A percentile compares a stretch with the other conserved stretches of the same genome.
Conservation (phyloP, 35 echinoderm and acorn worm species). For the Eucidaris tribuloides region DNA sequence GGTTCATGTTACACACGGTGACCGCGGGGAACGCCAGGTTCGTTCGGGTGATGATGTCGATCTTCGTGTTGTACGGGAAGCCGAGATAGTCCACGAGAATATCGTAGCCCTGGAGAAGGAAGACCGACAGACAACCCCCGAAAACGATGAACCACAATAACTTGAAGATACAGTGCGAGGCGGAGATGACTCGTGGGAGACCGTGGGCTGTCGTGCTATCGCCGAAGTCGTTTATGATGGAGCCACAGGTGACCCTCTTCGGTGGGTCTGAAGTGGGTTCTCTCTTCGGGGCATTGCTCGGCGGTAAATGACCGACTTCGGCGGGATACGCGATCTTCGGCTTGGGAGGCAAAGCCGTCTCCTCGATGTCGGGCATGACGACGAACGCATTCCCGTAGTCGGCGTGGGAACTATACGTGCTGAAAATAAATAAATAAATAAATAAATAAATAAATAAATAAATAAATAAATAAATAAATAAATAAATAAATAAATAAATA, state of each 20-base stretch:
- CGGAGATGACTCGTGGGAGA: constrained; percentile 46
- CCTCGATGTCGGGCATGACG: too few species aligned
- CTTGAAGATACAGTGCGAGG: constrained; percentile 27
- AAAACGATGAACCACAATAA: constrained; percentile 63
- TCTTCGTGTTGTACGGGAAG: constrained; percentile 69
- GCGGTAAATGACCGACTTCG: too few species aligned
- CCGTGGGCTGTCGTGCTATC: constrained; percentile 75
- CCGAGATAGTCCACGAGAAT: constrained; percentile 33
- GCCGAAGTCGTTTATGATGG: constrained; percentile 32
- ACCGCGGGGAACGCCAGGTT: constrained; percentile 66
- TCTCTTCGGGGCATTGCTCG: too few species aligned
- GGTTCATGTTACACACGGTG: constrained; percentile 92
- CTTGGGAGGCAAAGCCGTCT: too few species aligned
- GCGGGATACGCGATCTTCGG: too few species aligned
- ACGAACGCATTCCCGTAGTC: too few species aligned
- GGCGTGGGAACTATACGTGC: too few species aligned
- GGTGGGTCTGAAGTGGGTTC: neutral
- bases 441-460: too few species aligned
- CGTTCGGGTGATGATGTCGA: constrained; percentile 51
- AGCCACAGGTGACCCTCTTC: neutral
- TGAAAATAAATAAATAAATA: too few species aligned
- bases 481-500: too few species aligned
- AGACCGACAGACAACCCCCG: constrained; percentile 1
- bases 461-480: too few species aligned
- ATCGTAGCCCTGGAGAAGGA: constrained; percentile 24